A percentile compares a stretch with the other conserved stretches of the same genome.
Conservation (phyloP, 2,113 vertebrate genomes). For the Aplodontia rufa region DNA sequence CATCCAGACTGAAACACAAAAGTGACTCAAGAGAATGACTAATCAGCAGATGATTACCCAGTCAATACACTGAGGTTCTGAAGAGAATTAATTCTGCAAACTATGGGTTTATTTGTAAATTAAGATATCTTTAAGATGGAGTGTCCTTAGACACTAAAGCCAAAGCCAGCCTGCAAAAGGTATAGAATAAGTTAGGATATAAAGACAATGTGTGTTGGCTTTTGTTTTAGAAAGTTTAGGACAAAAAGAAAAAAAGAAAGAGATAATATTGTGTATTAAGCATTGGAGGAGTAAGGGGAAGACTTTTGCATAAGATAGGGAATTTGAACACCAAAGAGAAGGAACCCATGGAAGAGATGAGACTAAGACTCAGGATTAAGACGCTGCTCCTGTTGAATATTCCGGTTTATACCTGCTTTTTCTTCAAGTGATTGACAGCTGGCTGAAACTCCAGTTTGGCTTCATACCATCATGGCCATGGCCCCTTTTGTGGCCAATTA, state of each 20-base stretch:
- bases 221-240: neutral
- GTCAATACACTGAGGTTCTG: neutral
- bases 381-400: neutral
- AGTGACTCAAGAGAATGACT: neutral
- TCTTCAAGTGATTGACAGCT: neutral
- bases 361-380: neutral
- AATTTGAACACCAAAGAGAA: neutral
- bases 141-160: neutral
- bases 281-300: neutral
- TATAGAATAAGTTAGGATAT: neutral
- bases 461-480: neutral
- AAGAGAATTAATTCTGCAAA: neutral
- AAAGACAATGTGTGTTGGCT: neutral
- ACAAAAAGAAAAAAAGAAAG: neutral
- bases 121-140: neutral
- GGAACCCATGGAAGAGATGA: neutral
- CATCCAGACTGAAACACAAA: neutral
- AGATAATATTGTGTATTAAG: neutral
- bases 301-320: neutral
- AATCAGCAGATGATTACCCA: too few relatives aligned
- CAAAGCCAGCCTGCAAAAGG: neutral
- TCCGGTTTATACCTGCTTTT: neutral
- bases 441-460: neutral
- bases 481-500: neutral
- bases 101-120: neutral